Evolutionary conservation across 2,797 vertebrate genomes (phyloP).

Genomic region (Chrysocyon brachyurus): DNA sequence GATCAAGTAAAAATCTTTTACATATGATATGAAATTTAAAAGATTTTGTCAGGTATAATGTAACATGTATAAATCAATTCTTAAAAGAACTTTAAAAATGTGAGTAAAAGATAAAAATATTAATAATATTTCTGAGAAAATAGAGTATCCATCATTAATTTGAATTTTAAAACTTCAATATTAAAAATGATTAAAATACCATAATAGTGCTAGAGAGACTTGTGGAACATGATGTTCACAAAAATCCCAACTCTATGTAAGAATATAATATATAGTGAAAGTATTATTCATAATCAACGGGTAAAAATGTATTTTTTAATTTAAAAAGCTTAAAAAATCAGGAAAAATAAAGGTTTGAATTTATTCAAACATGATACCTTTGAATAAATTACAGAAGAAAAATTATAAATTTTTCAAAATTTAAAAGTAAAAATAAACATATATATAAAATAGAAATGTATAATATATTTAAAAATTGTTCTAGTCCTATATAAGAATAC

Average conservation of each 20-base stretch:
- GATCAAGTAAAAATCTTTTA: not conserved
- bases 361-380: not conserved
- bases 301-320: not conserved
- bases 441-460: not conserved
- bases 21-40: not conserved
- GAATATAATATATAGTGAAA: not conserved
- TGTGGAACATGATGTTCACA: not conserved
- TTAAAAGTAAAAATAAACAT: not conserved
- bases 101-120: not conserved
- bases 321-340: not conserved
- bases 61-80: not conserved
- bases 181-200: not conserved
- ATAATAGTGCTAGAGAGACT: not conserved
- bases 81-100: not conserved
- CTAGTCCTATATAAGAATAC: too few relatives aligned
- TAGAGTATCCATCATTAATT: not conserved
- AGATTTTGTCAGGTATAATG: not conserved
- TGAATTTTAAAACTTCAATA: not conserved
- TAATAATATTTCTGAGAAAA: not conserved
- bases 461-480: too few relatives aligned
- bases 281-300: not conserved
- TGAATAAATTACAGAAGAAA: not conserved
- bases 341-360: not conserved
- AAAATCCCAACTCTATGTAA: not conserved
- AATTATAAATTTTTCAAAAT: too few relatives aligned